Conservation (phyloP, 2,888 invertebrate genomes). For the Sinohyriopsis cumingii region DNA sequence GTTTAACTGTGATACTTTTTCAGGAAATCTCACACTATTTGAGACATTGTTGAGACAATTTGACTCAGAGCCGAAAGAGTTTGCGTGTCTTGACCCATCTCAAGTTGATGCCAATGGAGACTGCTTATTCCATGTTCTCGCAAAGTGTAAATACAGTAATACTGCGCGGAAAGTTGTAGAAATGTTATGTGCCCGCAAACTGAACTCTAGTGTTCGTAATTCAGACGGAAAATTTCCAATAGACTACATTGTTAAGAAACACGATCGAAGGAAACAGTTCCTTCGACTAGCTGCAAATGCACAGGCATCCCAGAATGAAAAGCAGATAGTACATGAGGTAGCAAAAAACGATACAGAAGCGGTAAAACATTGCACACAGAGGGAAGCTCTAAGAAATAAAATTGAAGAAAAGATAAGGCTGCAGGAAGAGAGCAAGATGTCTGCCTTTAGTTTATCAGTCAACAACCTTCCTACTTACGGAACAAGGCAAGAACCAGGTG, state of each 20-base stretch:
- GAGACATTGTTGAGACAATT: slow-evolving; percentile 43
- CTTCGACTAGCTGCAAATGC: slow-evolving; percentile 20
- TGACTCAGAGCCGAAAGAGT: slow-evolving; percentile 32
- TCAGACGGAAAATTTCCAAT: slow-evolving; percentile 48
- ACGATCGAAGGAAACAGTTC: slow-evolving; percentile 48
- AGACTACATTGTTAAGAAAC: slow-evolving; percentile 45
- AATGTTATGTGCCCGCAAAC: slow-evolving; percentile 43
- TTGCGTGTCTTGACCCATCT: slow-evolving; percentile 38
- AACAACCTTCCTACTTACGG: no score
- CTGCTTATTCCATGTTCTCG: slow-evolving; percentile 43
- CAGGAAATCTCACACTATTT: slow-evolving; percentile 22
- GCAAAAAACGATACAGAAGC: slow-evolving; percentile 10
- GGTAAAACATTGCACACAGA: slow-evolving; percentile 15
- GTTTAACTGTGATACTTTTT: no score
- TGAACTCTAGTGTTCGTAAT: slow-evolving; percentile 43
- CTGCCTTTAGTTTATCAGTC: slow-evolving; percentile 8
- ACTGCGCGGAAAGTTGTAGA: slow-evolving; percentile 40
- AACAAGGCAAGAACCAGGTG: no score
- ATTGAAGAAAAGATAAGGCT: slow-evolving; percentile 37
- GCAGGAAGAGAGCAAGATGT: slow-evolving; percentile 29
- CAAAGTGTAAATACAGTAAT: slow-evolving; percentile 36
- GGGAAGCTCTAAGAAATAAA: slow-evolving; percentile 26
- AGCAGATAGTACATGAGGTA: slow-evolving; percentile 2
- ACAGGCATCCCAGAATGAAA: background rate
- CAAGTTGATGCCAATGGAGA: slow-evolving; percentile 37